Percentiles rank a stretch among this genome's conserved stretches.
phyloP scores from a whole-genome alignment of 2,113 vertebrate genomes.

The Thymallus thymallus region DNA sequence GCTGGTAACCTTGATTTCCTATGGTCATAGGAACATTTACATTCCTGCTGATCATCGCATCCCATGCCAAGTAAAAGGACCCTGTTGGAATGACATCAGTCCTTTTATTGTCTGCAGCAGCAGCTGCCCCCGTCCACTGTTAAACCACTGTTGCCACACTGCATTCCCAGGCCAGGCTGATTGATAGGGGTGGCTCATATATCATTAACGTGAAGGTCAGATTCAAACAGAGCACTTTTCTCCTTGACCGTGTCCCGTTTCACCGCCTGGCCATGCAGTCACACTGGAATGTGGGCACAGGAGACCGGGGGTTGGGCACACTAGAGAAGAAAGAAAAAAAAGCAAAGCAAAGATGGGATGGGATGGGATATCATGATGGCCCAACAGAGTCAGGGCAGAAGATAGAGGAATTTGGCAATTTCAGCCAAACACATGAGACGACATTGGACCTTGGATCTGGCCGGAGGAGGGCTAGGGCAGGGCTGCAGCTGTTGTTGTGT shows the following conservation, averaged over 20 bases:
- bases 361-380: slow-evolving; percentile 55
- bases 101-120: slow-evolving; percentile 54
- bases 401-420: slow-evolving; percentile 49
- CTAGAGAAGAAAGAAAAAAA: slow-evolving; percentile 37
- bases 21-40: slow-evolving; percentile 29
- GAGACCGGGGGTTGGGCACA: slow-evolving; percentile 34
- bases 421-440: slow-evolving; percentile 56
- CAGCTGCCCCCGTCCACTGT: slow-evolving; percentile 40
- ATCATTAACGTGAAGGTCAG: slow-evolving; percentile 73
- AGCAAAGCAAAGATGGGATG: slow-evolving; percentile 47
- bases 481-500: slow-evolving; percentile 73
- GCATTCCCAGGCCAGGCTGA: slow-evolving; percentile 54
- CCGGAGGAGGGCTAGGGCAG: slow-evolving; percentile 39
- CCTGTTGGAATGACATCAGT: slow-evolving; percentile 57
- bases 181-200: slow-evolving; percentile 55
- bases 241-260: slow-evolving; percentile 70
- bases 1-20: slow-evolving; percentile 31
- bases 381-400: slow-evolving; percentile 40
- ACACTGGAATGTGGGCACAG: slow-evolving; percentile 64
- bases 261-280: slow-evolving; percentile 63
- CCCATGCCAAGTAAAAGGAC: slow-evolving; percentile 25
- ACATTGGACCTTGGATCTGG: slow-evolving; percentile 47
- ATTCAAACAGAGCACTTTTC: slow-evolving; percentile 68
- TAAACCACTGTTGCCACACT: slow-evolving; percentile 22
- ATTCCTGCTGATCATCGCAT: slow-evolving; percentile 36